Evolutionary conservation across 2,888 invertebrate species (phyloP), one percentile per base, ranked within the genome.

Genomic region (Tanytarsus gracilentus): DNA sequence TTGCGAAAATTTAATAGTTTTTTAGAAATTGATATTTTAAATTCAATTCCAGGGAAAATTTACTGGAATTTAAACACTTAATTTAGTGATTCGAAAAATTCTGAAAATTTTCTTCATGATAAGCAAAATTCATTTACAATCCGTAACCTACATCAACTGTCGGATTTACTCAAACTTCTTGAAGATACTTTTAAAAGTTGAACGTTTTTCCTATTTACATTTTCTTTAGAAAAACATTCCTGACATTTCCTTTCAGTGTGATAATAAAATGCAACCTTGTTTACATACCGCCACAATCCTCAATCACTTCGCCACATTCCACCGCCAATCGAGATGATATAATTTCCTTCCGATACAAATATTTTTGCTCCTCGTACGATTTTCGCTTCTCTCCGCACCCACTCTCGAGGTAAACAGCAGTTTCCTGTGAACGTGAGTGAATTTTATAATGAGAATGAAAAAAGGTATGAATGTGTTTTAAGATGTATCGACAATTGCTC

Each of bases 281-380:
- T 44, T 44, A 44, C 44, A 23, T 44, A 11, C 36, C 16, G 14
- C 16, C 36, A 36, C 3, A 14, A 6, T 14, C 16, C 16, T 36
- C 3, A 8, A 36, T 16, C 16, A 36, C 36, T 36, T 36, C 36
- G 14, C 16, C 16, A 14, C n/a, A 16, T 36, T n/a, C 36, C 36
- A 36, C 36, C 36, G 36, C 52, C 27, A 36, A 33, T 52, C 40
- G 55, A 40, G 21, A 39, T 39, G 55, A 39, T 39, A 55, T 40
- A 18, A 26, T 55, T 39, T 55, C 55, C 55, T 55, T 55, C 55
- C 55, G 55, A 25, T 55, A 55, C 55, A 55, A 55, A 55, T 55
- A 39, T 55, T 18, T 40, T 40, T 40, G 16, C 21, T n/a, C 18
- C 23, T 4, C 23, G 18, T 5, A 21, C 44, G 18, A 23, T 23